These are phyloP conservation scores for Typhlichthys eigenmanni DNA, from an alignment of 2,797 vertebrate genomes.

Conservation along the genomic window DNA sequence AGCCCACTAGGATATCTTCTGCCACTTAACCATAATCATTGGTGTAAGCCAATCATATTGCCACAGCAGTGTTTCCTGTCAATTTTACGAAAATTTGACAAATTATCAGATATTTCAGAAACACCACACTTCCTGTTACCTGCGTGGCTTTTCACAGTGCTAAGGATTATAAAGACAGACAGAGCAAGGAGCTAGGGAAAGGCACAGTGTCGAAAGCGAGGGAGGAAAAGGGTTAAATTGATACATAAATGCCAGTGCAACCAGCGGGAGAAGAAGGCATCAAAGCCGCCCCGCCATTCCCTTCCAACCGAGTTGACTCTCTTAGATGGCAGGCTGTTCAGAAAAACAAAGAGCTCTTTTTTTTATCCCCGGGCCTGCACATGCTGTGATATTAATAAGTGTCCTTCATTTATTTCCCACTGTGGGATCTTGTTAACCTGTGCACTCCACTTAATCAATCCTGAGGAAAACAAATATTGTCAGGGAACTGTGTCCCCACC, in stretches of 20 bases:
- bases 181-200: slow-evolving; percentile 2
- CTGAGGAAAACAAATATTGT: slow-evolving; percentile 35
- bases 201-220: neutral
- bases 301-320: slow-evolving; percentile 25
- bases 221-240: slow-evolving; percentile 35
- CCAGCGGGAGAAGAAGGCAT: slow-evolving; percentile 47
- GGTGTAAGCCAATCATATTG: too few species aligned
- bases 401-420: slow-evolving; percentile 62
- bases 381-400: slow-evolving; percentile 71
- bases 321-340: slow-evolving; percentile 42
- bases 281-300: slow-evolving; percentile 20
- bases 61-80: too few species aligned
- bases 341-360: slow-evolving; percentile 63
- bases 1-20: too few species aligned
- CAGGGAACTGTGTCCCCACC: slow-evolving; percentile 28
- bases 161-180: neutral
- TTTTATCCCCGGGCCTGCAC: slow-evolving; percentile 44
- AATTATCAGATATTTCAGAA: slow-evolving; percentile 1
- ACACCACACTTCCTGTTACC: slow-evolving; percentile 6
- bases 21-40: too few species aligned
- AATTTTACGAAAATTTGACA: too few species aligned
- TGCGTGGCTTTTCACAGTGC: slow-evolving; percentile 4
- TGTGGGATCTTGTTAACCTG: slow-evolving; percentile 68
- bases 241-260: slow-evolving; percentile 43
- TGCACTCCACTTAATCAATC: slow-evolving; percentile 54